phyloP scores from a whole-genome alignment of 2,888 invertebrate species.

The Parascotia fuliginaria region DNA sequence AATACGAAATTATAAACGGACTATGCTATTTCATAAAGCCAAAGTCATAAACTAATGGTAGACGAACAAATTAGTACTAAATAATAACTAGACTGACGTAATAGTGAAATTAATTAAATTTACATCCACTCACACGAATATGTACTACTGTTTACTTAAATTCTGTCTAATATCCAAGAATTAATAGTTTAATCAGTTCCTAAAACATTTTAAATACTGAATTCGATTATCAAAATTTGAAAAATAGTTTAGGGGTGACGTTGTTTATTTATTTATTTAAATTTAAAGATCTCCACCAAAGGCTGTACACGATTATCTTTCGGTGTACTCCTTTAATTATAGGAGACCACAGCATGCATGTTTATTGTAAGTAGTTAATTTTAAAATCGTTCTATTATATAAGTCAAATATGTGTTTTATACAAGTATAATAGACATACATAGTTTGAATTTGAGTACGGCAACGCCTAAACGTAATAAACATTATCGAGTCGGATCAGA shows the following conservation, averaged over 20 bases:
- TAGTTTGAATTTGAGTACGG: slow-evolving; percentile 20
- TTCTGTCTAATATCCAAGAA: background rate
- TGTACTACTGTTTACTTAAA: slow-evolving; percentile 7
- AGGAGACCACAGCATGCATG: no score
- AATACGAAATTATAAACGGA: background rate
- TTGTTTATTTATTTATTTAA: no score
- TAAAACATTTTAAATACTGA: no score
- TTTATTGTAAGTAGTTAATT: no score
- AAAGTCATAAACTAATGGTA: background rate
- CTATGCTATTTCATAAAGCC: background rate
- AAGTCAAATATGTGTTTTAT: background rate
- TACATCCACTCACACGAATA: slow-evolving; percentile 18
- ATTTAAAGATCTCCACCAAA: no score
- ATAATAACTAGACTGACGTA: background rate
- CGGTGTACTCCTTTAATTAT: no score
- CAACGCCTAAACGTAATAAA: slow-evolving; percentile 42
- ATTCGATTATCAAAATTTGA: no score
- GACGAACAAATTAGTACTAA: background rate
- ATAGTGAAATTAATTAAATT: slow-evolving; percentile 3
- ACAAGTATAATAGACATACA: slow-evolving; percentile 14
- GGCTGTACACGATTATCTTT: no score
- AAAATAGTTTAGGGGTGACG: no score
- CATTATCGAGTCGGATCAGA: slow-evolving; percentile 49
- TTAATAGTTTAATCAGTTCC: slow-evolving; percentile 6
- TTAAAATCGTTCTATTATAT: no score